A percentile compares a stretch with the other conserved stretches of the same genome.
Evolutionary conservation across 2,113 vertebrate genomes (phyloP).

Genomic region (Zapornia atra): DNA sequence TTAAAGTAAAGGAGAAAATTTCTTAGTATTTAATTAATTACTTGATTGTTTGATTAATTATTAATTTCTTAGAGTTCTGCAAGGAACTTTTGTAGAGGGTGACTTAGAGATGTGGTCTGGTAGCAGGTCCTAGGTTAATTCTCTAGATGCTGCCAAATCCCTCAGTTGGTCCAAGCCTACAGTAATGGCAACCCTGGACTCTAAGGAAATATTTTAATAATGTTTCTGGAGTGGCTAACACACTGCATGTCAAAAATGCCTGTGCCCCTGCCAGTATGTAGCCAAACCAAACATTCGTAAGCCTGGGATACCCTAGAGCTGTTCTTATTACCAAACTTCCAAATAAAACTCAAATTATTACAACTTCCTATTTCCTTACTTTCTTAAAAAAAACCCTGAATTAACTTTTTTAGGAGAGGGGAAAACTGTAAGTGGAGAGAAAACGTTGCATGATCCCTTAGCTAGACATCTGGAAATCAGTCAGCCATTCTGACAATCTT

Average conservation of each 20-base stretch:
- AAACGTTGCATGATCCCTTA: neutral
- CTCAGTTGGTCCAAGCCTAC: neutral
- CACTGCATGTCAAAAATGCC: neutral
- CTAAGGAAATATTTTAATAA: neutral
- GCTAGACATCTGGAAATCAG: neutral
- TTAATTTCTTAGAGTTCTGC: neutral
- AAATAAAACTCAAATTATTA: constrained; percentile 18
- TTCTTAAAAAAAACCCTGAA: neutral
- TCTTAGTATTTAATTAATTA: neutral
- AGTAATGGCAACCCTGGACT: neutral
- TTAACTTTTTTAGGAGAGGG: neutral
- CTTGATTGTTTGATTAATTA: neutral
- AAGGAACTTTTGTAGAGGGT: neutral
- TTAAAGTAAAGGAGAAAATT: neutral
- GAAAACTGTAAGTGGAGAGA: neutral
- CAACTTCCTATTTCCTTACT: neutral
- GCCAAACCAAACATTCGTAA: constrained; percentile 26
- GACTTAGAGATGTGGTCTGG: neutral
- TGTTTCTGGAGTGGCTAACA: neutral
- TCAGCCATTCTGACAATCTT: neutral
- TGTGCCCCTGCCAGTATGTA: neutral
- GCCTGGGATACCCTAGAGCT: neutral
- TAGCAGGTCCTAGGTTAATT: neutral
- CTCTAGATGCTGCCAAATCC: neutral
- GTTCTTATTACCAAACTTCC: neutral